These are phyloP conservation scores for Drosophila bunnanda DNA, from an alignment of 2,888 invertebrate species.

Conservation along the genomic window DNA sequence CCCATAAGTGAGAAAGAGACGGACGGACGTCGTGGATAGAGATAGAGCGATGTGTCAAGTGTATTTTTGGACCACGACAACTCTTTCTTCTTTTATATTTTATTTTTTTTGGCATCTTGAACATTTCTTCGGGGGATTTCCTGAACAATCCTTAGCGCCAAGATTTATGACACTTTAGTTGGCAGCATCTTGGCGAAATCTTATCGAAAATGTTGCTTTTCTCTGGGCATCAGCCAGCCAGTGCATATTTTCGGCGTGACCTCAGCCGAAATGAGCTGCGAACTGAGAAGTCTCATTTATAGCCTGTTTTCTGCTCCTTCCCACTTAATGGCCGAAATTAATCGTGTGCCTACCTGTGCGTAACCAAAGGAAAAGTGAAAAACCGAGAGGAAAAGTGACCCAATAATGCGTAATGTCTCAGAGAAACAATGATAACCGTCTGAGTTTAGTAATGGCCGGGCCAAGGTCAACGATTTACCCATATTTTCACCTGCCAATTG, in stretches of 20 bases:
- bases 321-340: slow-evolving; percentile 57
- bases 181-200: slow-evolving; percentile 84
- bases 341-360: slow-evolving; percentile 67
- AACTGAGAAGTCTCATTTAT: slow-evolving; percentile 34
- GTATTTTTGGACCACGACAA: slow-evolving; percentile 68
- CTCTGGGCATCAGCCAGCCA: slow-evolving; percentile 81
- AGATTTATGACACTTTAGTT: slow-evolving; percentile 85
- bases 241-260: slow-evolving; percentile 69
- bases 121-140: slow-evolving; percentile 42
- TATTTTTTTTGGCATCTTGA: slow-evolving; percentile 33
- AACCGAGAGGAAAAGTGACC: slow-evolving; percentile 72
- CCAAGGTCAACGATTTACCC: slow-evolving; percentile 25
- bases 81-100: slow-evolving; percentile 30
- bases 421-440: slow-evolving; percentile 28
- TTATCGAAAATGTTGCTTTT: slow-evolving; percentile 81
- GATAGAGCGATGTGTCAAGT: slow-evolving; percentile 66
- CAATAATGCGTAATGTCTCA: slow-evolving; percentile 63
- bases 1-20: slow-evolving; percentile 47
- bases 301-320: background rate
- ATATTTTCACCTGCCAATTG: slow-evolving; percentile 45
- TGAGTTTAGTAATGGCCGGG: slow-evolving; percentile 14
- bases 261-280: slow-evolving; percentile 60
- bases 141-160: slow-evolving; percentile 82
- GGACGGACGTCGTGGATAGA: slow-evolving; percentile 43
- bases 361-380: slow-evolving; percentile 21